phyloP scores from a whole-genome alignment of 2,113 vertebrate genomes.

The Globicephala melas region DNA sequence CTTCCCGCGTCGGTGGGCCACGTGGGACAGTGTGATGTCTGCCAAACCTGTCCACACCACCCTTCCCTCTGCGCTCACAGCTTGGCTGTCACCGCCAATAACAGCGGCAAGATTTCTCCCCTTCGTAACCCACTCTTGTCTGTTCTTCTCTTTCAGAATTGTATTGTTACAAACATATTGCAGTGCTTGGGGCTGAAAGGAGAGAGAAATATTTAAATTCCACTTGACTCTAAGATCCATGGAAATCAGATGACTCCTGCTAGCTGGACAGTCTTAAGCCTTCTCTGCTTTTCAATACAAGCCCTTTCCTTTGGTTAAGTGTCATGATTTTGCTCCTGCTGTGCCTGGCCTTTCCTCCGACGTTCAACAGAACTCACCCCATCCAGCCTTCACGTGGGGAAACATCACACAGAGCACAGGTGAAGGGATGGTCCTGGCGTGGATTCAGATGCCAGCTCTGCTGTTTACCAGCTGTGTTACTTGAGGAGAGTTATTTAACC shows the following conservation, averaged over 20 bases:
- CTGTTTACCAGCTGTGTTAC: not conserved
- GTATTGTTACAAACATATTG: not conserved
- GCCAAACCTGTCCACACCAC: not conserved
- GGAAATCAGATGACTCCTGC: not conserved
- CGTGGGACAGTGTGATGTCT: not conserved
- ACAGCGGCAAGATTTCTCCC: not conserved
- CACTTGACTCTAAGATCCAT: not conserved
- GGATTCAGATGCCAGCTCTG: not conserved
- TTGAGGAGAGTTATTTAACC: not conserved
- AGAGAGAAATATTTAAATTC: not conserved
- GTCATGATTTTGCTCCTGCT: not conserved
- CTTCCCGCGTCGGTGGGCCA: rapidly evolving
- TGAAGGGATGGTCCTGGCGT: rapidly evolving
- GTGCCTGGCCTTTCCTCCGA: not conserved
- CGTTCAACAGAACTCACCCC: not conserved
- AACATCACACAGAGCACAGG: not conserved
- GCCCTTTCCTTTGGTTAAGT: not conserved
- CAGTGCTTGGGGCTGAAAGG: not conserved
- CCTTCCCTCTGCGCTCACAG: not conserved
- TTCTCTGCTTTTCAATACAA: not conserved
- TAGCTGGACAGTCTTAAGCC: not conserved
- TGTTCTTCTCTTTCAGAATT: not conserved
- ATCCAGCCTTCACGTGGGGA: not conserved
- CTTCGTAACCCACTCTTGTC: not conserved
- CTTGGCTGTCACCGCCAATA: not conserved